Evolutionary conservation across 2,797 vertebrate species (phyloP), one percentile per base, ranked within the genome.

Genomic region (Kryptopterus vitreolus): DNA sequence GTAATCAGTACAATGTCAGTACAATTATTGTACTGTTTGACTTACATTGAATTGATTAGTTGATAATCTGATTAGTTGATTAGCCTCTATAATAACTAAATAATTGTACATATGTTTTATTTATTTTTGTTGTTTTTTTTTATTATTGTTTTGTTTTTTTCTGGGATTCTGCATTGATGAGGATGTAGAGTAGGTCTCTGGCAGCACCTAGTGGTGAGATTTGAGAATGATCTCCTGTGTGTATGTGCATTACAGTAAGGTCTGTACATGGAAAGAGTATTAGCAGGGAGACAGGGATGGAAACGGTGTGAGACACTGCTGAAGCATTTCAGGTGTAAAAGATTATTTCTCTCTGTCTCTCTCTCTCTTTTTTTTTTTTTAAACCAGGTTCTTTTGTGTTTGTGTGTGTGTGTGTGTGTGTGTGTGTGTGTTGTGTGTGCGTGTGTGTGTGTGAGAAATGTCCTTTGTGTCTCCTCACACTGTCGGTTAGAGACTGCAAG

Each of bases 181-280:
- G 48, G 15, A 50, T 50, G 69, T 89, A 89, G 83, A 89, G 90
- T 86, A 87, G 96, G 93, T 96, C 96, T 97, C 94, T 96, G 91
- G 91, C 95, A 95, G 95, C 97, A 97, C 96, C 97, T 95, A 95
- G 96, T 98, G 97, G 97, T 91, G 85, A 89, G 88, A 95, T 92
- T 90, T 90, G 91, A 91, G 88, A 73, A 90, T 84, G 77, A 81
- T 72, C 29, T 20, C 38, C 61, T 76, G 33, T 66, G 26, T 52
- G 71, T 62, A 62, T 12, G 20, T 2, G 33, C 70, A 10, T 43
- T 43, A 43, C 6, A 73, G 8, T 43, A 12, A 35, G 5, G 58
- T 12, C 22, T 38, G 38, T 43, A 43, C 38, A 43, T 43, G 38
- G 38, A 43, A 43, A 43, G 38, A 43, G 38, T 43, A 43, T 43